A percentile compares a stretch with the other conserved stretches of the same genome.
phyloP scores from a whole-genome alignment of 2,888 invertebrate genomes.

The Gastrophysa polygoni region DNA sequence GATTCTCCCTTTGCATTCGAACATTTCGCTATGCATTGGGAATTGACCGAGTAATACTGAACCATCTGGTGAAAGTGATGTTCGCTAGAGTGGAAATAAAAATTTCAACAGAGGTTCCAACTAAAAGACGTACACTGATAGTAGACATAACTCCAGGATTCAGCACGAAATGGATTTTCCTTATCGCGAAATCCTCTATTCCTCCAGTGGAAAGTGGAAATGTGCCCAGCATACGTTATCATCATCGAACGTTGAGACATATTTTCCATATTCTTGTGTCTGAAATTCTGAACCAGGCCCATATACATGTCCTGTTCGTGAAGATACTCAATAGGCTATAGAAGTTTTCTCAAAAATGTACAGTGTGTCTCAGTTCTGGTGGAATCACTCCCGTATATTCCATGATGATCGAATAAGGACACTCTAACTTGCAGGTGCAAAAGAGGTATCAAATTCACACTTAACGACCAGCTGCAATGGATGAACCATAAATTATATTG shows the following conservation, averaged over 20 bases:
- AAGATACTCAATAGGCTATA: no score
- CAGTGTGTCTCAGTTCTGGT: no score
- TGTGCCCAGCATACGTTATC: conserved; percentile 34
- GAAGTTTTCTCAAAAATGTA: no score
- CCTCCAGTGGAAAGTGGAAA: conserved; percentile 25
- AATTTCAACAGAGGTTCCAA: conserved; percentile 13
- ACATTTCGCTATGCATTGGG: no score
- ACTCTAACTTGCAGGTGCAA: no score
- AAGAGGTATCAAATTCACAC: no score
- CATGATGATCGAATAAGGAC: no score
- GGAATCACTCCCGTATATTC: no score
- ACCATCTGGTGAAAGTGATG: not conserved
- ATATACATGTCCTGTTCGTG: no score
- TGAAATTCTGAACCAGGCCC: not conserved
- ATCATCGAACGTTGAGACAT: conserved; percentile 23
- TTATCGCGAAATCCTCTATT: conserved; percentile 35
- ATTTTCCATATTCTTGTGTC: conserved; percentile 20
- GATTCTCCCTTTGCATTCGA: no score
- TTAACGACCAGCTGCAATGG: no score
- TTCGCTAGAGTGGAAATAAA: conserved; percentile 16
- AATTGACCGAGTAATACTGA: not conserved
- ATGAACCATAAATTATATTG: no score
- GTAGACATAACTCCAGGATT: conserved; percentile 36
- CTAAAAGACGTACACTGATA: conserved; percentile 34
- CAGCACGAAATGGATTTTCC: conserved; percentile 33